phyloP scores from a whole-genome alignment of 2,113 vertebrate genomes.

The Rhabdornis inornatus region DNA sequence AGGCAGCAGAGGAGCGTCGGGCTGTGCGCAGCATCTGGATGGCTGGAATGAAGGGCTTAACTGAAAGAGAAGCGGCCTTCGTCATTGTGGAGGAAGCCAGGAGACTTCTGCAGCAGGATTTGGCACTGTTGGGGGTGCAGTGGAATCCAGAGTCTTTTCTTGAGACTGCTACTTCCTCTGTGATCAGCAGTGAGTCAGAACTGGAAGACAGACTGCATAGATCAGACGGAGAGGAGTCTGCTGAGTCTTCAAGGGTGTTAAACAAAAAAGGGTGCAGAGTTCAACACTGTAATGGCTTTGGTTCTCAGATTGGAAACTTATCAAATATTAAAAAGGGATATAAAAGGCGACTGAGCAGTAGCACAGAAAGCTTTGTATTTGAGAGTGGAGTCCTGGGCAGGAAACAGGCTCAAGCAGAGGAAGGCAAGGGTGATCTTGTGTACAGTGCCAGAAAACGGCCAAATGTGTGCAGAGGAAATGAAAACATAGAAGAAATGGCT shows the following conservation, averaged over 20 bases:
- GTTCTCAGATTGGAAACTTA: not conserved
- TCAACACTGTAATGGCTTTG: not conserved
- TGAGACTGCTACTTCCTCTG: not conserved
- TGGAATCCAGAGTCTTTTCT: conserved; percentile 78
- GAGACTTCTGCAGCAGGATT: conserved; percentile 87
- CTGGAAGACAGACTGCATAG: conserved; percentile 2
- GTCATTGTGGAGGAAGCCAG: conserved; percentile 88
- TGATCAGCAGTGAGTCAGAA: conserved; percentile 42
- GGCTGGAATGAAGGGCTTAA: conserved; percentile 83
- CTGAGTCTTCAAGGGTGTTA: not conserved
- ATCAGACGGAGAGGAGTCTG: not conserved
- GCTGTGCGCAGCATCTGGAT: conserved; percentile 83
- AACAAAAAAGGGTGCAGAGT: not conserved
- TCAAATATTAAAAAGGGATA: conserved; percentile 19
- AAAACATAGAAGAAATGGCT: not conserved
- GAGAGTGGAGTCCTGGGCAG: not conserved
- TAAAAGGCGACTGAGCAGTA: conserved; percentile 19
- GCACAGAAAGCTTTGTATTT: not conserved
- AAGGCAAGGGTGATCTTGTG: not conserved
- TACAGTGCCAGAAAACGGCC: conserved; percentile 32
- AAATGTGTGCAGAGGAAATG: not conserved
- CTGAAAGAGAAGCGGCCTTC: conserved; percentile 85
- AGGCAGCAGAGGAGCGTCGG: conserved; percentile 85
- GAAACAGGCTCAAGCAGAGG: not conserved
- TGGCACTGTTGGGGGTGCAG: conserved; percentile 85